A percentile compares a stretch with the other conserved stretches of the same genome.
Conservation (phyloP, 2,888 invertebrate genomes). For the Pseudococcus longispinus region DNA sequence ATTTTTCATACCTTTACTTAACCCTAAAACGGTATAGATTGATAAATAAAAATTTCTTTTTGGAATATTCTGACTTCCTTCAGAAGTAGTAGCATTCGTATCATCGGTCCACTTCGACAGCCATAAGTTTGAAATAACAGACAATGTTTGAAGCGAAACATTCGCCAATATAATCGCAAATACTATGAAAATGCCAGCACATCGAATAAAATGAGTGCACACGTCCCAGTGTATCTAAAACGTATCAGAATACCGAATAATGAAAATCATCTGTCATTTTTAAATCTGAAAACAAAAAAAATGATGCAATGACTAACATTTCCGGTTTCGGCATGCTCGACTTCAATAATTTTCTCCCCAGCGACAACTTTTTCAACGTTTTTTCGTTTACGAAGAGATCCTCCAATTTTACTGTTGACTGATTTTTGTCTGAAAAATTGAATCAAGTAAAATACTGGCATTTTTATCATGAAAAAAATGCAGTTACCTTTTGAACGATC, state of each 20-base stretch:
- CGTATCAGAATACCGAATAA: not conserved
- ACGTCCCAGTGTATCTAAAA: conserved; percentile 82
- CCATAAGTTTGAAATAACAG: conserved; percentile 88
- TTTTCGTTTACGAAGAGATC: not conserved
- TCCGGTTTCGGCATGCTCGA: conserved; percentile 90
- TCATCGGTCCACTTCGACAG: conserved; percentile 84
- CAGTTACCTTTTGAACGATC: conserved; percentile 42
- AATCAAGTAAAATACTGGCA: not conserved
- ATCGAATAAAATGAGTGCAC: conserved; percentile 85
- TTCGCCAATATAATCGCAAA: conserved; percentile 79
- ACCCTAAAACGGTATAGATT: conserved; percentile 87
- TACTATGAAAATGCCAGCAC: conserved; percentile 79
- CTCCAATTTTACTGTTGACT: conserved; percentile 71
- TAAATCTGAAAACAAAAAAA: not conserved
- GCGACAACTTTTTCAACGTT: conserved; percentile 57
- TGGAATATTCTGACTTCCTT: conserved; percentile 62
- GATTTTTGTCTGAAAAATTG: conserved; percentile 66
- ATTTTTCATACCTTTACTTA: conserved; percentile 77
- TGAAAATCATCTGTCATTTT: not conserved
- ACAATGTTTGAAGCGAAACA: conserved; percentile 80
- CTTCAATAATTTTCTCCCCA: conserved; percentile 84
- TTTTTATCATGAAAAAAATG: not conserved
- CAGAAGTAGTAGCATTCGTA: conserved; percentile 63
- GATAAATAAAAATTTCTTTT: conserved; percentile 81
- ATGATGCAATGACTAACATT: conserved; percentile 69